Evolutionary conservation across 2,797 vertebrate species (phyloP).

Genomic region (Schizothorax lantsangensis): DNA sequence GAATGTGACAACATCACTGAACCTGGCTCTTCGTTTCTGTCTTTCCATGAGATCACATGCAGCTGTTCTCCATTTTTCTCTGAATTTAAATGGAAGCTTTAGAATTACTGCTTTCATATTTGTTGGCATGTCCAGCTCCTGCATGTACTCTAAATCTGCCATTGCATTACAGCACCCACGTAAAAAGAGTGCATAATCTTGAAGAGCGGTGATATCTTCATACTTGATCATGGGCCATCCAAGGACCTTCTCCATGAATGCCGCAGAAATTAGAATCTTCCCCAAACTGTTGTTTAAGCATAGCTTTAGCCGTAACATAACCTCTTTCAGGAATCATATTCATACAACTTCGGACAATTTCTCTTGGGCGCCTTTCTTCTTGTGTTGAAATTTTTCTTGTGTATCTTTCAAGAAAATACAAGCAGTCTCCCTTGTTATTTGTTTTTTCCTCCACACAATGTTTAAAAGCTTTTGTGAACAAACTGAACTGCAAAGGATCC

Average conservation of each 20-base stretch:
- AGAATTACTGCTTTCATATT: too few species aligned
- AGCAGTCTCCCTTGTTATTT: background rate
- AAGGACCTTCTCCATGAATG: slow-evolving; percentile 8
- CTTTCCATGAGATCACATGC: too few species aligned
- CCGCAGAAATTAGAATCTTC: background rate
- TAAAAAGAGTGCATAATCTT: slow-evolving; percentile 28
- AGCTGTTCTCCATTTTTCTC: too few species aligned
- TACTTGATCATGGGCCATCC: background rate
- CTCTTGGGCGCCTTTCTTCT: background rate
- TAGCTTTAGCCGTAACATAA: background rate
- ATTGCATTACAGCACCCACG: slow-evolving; percentile 24
- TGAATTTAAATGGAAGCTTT: too few species aligned
- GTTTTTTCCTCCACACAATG: too few species aligned
- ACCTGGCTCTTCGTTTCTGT: too few species aligned
- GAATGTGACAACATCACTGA: too few species aligned
- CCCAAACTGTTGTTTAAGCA: slow-evolving; percentile 40
- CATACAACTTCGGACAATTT: too few species aligned
- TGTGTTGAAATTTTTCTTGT: too few species aligned
- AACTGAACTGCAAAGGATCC: too few species aligned
- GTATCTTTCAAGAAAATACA: background rate
- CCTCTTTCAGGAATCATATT: background rate
- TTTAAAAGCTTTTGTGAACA: too few species aligned
- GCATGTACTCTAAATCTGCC: slow-evolving; percentile 15
- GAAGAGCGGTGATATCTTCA: slow-evolving; percentile 9
- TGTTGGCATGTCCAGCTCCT: slow-evolving; percentile 10